Evolutionary conservation across 2,113 vertebrate species (phyloP).

Genomic region (Aviceda subcristata): DNA sequence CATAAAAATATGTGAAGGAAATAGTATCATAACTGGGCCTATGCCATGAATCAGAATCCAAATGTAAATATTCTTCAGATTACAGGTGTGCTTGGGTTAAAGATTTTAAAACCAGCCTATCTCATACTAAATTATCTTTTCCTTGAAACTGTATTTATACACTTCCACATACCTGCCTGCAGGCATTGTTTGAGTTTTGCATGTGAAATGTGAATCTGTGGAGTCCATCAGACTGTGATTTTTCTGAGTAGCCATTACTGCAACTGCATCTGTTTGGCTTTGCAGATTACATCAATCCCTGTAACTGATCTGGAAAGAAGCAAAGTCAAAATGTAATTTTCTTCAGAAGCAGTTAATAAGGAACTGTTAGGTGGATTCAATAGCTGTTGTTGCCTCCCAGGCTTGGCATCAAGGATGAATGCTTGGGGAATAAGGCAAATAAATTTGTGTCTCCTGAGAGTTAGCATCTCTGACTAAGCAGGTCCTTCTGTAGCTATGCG

Average conservation of each 20-base stretch:
- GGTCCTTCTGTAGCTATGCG: neutral
- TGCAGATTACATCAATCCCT: neutral
- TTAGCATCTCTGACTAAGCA: neutral
- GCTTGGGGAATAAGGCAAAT: neutral
- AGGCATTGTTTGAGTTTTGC: neutral
- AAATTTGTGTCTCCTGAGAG: neutral
- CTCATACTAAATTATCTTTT: neutral
- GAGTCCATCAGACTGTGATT: neutral
- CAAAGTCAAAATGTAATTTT: neutral
- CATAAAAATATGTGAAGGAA: neutral
- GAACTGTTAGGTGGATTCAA: neutral
- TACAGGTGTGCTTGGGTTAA: neutral
- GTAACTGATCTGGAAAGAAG: neutral
- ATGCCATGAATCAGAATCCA: neutral
- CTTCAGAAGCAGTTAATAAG: neutral
- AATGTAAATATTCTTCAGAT: neutral
- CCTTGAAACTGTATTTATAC: neutral
- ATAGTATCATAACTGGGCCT: neutral
- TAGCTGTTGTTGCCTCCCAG: neutral
- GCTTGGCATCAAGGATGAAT: neutral
- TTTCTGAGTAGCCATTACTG: neutral
- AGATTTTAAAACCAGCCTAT: neutral
- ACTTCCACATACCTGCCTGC: neutral
- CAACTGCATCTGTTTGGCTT: neutral
- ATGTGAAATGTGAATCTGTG: neutral